Base-by-base conservation (phyloP, 2,797 vertebrate species). In the Anas acuta region DNA sequence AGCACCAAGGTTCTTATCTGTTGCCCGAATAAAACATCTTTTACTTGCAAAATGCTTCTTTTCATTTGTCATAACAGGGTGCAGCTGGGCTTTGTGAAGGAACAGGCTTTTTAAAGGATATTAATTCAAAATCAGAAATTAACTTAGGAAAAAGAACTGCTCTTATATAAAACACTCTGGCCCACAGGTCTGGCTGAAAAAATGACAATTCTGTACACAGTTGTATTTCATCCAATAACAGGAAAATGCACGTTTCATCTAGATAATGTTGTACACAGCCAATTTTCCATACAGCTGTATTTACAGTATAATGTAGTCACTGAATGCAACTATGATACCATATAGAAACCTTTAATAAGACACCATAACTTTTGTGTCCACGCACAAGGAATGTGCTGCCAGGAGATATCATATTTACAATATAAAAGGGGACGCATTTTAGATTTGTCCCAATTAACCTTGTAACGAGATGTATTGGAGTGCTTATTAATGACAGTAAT, bases 371-470 rank as follows among this genome's bases (percentile, higher is more conserved):
- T 96, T 89, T 85, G 94, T 84, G 97, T 94, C 95, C 94, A 92
- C 93, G 95, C 91, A 72, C 88, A 82, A 98, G 95, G 95, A 92
- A 91, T 65, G 66, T 94, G 80, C 94, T 96, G 98, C 97, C 97
- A 97, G 97, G 96, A 98, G 96, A 98, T 95, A 98, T 97, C 97
- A 96, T 98, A 98, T 98, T 98, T 98, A 98, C 97, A 98, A 97
- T 97, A 97, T 92, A 97, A 97, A 97, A 87, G 96, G 89, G 92
- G 92, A 95, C 92, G 47, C 95, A 98, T 97, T 98, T 98, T 94
- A 98, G 98, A 98, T 98, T 98, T 98, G 98, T 99, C 98, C 98
- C 98, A 99, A 98, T 99, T 99, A 98, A 98, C 98, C 98, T 99
- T 98, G 98, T 98, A 98, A 98, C 97, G 96, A 98, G 98, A 98